These are phyloP conservation scores for Acrobasis consociella DNA, from an alignment of 2,888 invertebrate species.

Conservation along the genomic window DNA sequence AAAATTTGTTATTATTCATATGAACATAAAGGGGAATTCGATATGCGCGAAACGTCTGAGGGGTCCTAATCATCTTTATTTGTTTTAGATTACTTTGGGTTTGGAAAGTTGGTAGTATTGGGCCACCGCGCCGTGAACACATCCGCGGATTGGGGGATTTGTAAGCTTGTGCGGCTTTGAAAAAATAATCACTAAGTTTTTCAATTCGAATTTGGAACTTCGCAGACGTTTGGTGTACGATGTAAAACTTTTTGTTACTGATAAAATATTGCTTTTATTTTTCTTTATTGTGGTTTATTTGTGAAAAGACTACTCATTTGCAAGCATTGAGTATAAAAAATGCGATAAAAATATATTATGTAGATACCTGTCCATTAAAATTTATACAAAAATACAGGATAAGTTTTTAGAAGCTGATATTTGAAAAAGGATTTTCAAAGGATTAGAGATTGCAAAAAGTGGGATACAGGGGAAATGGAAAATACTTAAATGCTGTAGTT, in stretches of 20 bases:
- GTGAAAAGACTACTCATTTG: background rate
- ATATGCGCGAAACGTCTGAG: slow-evolving; percentile 68
- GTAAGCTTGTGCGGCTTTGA: slow-evolving; percentile 48
- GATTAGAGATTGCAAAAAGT: too few species aligned
- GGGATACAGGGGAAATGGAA: too few species aligned
- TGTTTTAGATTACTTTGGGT: slow-evolving; percentile 80
- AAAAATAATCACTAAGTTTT: slow-evolving; percentile 66
- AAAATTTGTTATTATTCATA: slow-evolving; percentile 67
- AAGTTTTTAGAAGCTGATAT: too few species aligned
- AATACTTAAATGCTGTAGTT: too few species aligned
- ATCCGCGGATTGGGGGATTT: slow-evolving; percentile 62
- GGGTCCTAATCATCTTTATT: slow-evolving; percentile 75
- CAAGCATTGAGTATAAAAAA: too few species aligned
- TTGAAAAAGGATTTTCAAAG: too few species aligned
- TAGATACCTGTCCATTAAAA: too few species aligned
- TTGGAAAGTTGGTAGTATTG: slow-evolving; percentile 56
- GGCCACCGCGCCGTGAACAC: slow-evolving; percentile 47
- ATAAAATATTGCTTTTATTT: background rate
- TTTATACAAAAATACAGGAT: too few species aligned
- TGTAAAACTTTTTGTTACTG: background rate
- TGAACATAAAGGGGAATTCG: slow-evolving; percentile 64
- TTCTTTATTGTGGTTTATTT: background rate
- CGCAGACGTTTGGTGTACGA: slow-evolving; percentile 34
- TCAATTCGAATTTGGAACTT: slow-evolving; percentile 59
- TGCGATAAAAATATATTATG: too few species aligned